Conservation (phyloP, 2,888 invertebrate species). For the Melanargia galathea region DNA sequence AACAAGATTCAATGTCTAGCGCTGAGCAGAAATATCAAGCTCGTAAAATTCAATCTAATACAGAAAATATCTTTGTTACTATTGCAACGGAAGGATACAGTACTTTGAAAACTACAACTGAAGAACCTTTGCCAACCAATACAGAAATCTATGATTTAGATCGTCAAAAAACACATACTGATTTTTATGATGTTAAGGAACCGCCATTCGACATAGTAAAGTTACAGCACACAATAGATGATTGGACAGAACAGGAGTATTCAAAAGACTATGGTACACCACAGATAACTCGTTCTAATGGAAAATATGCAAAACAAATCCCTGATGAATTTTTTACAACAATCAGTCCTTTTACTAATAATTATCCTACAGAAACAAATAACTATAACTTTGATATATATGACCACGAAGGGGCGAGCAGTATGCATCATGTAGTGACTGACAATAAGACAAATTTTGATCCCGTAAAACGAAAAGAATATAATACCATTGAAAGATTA, state of each 20-base stretch:
- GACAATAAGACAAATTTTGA: conserved; percentile 56
- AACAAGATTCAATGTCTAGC: conserved; percentile 59
- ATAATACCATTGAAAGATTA: conserved; percentile 63
- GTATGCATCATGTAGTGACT: conserved; percentile 67
- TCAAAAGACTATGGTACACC: conserved; percentile 76
- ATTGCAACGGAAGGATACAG: conserved; percentile 56
- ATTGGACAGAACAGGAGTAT: conserved; percentile 91
- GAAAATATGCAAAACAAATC: conserved; percentile 87
- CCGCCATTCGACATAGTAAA: conserved; percentile 87
- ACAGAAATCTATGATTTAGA: conserved; percentile 79
- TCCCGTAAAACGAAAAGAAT: conserved; percentile 56
- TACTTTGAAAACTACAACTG: conserved; percentile 56
- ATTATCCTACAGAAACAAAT: conserved; percentile 57
- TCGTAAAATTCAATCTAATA: conserved; percentile 74
- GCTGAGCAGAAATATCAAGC: conserved; percentile 68
- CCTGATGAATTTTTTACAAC: conserved; percentile 89
- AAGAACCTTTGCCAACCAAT: conserved; percentile 50
- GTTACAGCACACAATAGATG: conserved; percentile 91
- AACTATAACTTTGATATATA: conserved; percentile 67
- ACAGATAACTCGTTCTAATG: conserved; percentile 78
- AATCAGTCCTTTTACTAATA: conserved; percentile 68
- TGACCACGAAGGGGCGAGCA: conserved; percentile 77
- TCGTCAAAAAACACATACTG: conserved; percentile 68
- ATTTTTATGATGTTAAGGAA: conserved; percentile 74
- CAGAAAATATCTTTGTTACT: conserved; percentile 50